Conservation (phyloP, 2,797 vertebrate genomes). For the Channa striata region DNA sequence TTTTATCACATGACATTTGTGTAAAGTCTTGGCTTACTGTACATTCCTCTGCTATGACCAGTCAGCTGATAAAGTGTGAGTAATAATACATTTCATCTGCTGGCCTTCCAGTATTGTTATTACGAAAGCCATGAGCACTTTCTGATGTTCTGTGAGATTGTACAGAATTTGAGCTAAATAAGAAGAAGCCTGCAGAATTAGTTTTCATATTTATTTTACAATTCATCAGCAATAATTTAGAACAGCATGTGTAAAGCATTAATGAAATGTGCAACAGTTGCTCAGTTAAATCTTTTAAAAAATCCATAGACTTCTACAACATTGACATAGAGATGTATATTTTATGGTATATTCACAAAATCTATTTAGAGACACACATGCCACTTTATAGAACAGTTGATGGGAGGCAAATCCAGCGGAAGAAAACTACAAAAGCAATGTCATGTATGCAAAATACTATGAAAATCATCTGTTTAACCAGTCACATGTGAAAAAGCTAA, state of each 20-base stretch:
- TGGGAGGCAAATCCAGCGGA: constrained; percentile 88
- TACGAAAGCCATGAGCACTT: background rate
- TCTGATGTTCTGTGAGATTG: background rate
- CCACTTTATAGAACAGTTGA: constrained; percentile 89
- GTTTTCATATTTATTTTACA: constrained; percentile 93
- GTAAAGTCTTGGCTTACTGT: constrained; percentile 76
- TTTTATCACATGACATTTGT: constrained; percentile 78
- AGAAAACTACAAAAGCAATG: constrained; percentile 88
- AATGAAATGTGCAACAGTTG: constrained; percentile 95
- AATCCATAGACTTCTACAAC: constrained; percentile 93
- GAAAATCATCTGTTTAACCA: constrained; percentile 68
- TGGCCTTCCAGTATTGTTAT: constrained; percentile 28
- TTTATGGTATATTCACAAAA: constrained; percentile 89
- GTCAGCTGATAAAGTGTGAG: constrained; percentile 74
- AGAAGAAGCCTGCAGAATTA: constrained; percentile 70
- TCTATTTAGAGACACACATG: constrained; percentile 87
- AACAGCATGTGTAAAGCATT: constrained; percentile 96
- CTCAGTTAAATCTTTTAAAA: constrained; percentile 87
- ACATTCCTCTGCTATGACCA: constrained; percentile 73
- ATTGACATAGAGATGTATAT: constrained; percentile 91
- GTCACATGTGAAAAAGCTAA: constrained; percentile 72
- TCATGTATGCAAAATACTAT: constrained; percentile 83
- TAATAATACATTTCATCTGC: constrained; percentile 40
- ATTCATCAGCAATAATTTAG: constrained; percentile 96
- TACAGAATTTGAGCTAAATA: constrained; percentile 18